phyloP scores from a whole-genome alignment of 2,113 vertebrate genomes.

The Bufo gargarizans region DNA sequence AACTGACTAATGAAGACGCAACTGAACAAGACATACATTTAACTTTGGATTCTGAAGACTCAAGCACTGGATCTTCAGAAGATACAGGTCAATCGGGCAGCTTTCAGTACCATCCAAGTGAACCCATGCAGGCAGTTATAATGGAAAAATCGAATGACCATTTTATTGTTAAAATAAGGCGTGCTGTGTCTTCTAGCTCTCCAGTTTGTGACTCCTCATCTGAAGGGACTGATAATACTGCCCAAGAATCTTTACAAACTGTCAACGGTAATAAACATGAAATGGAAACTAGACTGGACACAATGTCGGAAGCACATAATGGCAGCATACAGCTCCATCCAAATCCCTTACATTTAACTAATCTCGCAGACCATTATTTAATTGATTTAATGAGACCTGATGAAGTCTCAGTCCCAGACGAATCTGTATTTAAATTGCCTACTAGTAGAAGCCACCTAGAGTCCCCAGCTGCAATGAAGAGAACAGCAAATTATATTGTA shows the following conservation, averaged over 20 bases:
- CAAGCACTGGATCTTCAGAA: slow-evolving; percentile 76
- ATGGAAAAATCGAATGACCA: slow-evolving; percentile 96
- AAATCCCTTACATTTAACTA: not conserved
- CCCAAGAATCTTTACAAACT: slow-evolving; percentile 28
- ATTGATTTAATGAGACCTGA: not conserved
- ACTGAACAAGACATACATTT: slow-evolving; percentile 94
- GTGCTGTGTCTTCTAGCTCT: slow-evolving; percentile 68
- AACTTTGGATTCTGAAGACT: slow-evolving; percentile 92
- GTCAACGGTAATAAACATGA: not conserved
- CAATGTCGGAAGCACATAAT: too few species aligned
- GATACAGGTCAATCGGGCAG: slow-evolving; percentile 64
- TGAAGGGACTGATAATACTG: not conserved
- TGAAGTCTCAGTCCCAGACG: too few species aligned
- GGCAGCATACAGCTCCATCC: not conserved
- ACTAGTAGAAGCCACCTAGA: not conserved
- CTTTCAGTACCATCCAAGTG: slow-evolving; percentile 85
- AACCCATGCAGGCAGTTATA: slow-evolving; percentile 93
- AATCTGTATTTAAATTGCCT: slow-evolving; percentile 2
- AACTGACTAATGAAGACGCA: slow-evolving; percentile 80
- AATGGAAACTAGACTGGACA: slow-evolving; percentile 11
- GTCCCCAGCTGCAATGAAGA: not conserved
- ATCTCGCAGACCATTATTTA: not conserved
- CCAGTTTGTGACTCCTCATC: slow-evolving; percentile 49
- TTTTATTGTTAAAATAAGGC: slow-evolving; percentile 92
- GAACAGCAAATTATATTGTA: not conserved